A percentile compares a stretch with the other conserved stretches of the same genome.
Conservation (phyloP, 2,888 invertebrate species). For the Pseudolycoriella hygida region DNA sequence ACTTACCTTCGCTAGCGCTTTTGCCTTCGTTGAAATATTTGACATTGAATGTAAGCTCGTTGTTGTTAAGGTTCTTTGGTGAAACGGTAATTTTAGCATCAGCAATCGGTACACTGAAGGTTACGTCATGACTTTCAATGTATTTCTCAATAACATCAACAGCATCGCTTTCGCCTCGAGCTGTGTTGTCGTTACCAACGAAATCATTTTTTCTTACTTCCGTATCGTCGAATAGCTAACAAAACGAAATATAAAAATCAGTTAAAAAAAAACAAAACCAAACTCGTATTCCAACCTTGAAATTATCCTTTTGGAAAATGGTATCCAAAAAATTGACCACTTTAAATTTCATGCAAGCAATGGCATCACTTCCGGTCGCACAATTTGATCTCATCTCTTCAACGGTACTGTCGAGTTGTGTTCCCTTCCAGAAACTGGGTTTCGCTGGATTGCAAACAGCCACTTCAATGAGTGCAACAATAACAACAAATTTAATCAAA, state of each 20-base stretch:
- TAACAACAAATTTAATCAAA: slow-evolving; percentile 29
- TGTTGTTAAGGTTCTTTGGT: slow-evolving; percentile 57
- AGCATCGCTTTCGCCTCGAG: slow-evolving; percentile 38
- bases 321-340: slow-evolving; percentile 62
- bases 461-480: slow-evolving; percentile 32
- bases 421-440: slow-evolving; percentile 49
- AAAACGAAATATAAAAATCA: slow-evolving; percentile 8
- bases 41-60: slow-evolving; percentile 56
- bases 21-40: slow-evolving; percentile 34
- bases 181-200: slow-evolving; percentile 40
- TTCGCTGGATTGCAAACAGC: slow-evolving; percentile 35
- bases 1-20: slow-evolving; percentile 18
- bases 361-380: slow-evolving; percentile 53
- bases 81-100: slow-evolving; percentile 59
- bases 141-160: slow-evolving; percentile 53
- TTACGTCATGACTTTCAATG: slow-evolving; percentile 60
- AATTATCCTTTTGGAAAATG: slow-evolving; percentile 60
- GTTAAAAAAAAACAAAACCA: background rate
- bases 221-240: slow-evolving; percentile 52
- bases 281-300: slow-evolving; percentile 38
- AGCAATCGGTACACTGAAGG: slow-evolving; percentile 53
- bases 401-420: slow-evolving; percentile 52
- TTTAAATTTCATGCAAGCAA: slow-evolving; percentile 69
- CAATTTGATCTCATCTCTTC: slow-evolving; percentile 62
- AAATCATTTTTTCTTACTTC: slow-evolving; percentile 57